phyloP scores from a whole-genome alignment of 2,797 vertebrate genomes.

The Eulemur mongoz region DNA sequence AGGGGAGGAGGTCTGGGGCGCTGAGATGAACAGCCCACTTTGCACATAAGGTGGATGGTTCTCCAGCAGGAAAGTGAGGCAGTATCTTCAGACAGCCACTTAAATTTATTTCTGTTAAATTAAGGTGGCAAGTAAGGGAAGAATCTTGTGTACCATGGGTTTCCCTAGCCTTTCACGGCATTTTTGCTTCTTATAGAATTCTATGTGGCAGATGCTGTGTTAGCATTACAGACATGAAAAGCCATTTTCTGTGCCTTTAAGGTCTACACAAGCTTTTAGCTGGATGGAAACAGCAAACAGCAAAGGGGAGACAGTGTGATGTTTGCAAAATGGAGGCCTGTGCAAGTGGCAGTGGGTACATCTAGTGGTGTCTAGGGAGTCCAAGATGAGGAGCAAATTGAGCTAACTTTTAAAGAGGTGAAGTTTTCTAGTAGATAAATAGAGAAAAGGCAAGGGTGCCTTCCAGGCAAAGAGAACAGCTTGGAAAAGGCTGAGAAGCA shows the following conservation, averaged over 20 bases:
- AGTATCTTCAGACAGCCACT: not conserved
- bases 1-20: too few species aligned
- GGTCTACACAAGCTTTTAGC: not conserved
- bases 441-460: not conserved
- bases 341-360: not conserved
- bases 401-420: not conserved
- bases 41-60: not conserved
- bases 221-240: not conserved
- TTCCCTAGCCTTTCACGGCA: not conserved
- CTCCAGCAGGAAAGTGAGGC: not conserved
- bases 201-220: not conserved
- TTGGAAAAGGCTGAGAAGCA: not conserved
- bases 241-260: not conserved
- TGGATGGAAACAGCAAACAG: slow-evolving; percentile 22
- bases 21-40: not conserved
- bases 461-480: slow-evolving; percentile 15
- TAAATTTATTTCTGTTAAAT: not conserved
- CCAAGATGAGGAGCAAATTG: not conserved
- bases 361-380: not conserved
- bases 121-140: not conserved
- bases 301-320: not conserved
- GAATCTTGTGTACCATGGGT: not conserved
- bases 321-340: not conserved
- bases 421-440: not conserved
- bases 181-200: slow-evolving; percentile 38